phyloP scores from a whole-genome alignment of 2,888 invertebrate genomes.

The Drosophila kuntzei region DNA sequence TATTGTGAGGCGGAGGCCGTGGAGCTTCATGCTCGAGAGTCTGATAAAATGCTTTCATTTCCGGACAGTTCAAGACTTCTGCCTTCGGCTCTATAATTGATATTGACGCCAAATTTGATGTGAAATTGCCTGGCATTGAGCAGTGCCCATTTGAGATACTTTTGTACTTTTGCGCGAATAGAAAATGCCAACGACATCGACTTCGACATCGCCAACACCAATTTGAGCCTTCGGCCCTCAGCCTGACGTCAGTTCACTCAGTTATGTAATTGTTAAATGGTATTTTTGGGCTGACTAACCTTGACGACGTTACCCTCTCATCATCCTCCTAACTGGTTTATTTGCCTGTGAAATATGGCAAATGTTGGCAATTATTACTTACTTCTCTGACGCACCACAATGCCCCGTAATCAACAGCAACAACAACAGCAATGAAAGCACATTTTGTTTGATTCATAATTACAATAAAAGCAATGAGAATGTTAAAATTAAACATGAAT shows the following conservation, averaged over 20 bases:
- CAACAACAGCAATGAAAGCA: constrained; percentile 17
- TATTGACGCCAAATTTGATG: constrained; percentile 78
- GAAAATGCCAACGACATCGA: constrained; percentile 17
- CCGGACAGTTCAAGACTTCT: constrained; percentile 53
- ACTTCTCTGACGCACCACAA: constrained; percentile 45
- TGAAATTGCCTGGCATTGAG: constrained; percentile 67
- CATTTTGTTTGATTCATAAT: constrained; percentile 44
- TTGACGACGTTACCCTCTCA: constrained; percentile 32
- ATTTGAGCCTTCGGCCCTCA: constrained; percentile 4
- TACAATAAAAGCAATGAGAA: constrained; percentile 27
- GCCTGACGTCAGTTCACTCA: constrained; percentile 52
- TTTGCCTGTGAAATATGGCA: constrained; percentile 74
- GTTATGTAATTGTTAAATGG: constrained; percentile 74
- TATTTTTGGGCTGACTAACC: constrained; percentile 51
- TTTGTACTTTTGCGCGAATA: constrained; percentile 24
- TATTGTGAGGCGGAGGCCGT: constrained; percentile 1
- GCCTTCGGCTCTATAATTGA: constrained; percentile 67
- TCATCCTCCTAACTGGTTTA: constrained; percentile 45
- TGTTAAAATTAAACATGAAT: constrained; percentile 8
- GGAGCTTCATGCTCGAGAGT: constrained; percentile 23
- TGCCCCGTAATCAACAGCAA: constrained; percentile 54
- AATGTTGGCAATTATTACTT: constrained; percentile 73
- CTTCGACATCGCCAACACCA: constrained; percentile 18
- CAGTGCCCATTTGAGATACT: constrained; percentile 25
- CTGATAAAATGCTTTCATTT: constrained; percentile 72